A percentile compares a stretch with the other conserved stretches of the same genome.
Evolutionary conservation across 2,888 invertebrate genomes (phyloP).

Genomic region (Platycnemis pennipes): DNA sequence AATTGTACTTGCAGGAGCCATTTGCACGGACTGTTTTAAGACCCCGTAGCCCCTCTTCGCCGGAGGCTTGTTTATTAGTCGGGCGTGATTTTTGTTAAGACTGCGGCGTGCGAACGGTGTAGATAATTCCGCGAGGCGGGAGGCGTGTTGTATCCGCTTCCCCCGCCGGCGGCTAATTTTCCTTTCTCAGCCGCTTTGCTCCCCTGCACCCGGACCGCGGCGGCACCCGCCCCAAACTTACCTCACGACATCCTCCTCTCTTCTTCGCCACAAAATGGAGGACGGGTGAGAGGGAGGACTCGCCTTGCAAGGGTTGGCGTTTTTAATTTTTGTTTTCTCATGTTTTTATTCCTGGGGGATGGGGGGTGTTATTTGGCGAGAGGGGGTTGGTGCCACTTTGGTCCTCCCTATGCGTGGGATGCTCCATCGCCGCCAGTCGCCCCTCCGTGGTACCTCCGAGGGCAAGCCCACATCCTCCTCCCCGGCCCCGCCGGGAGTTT

Average conservation of each 20-base stretch:
- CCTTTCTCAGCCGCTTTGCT: background rate
- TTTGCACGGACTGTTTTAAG: constrained; percentile 64
- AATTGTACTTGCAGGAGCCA: constrained; percentile 66
- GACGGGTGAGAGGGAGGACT: no score
- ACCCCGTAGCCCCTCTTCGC: constrained; percentile 49
- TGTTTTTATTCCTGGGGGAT: no score
- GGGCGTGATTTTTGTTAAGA: constrained; percentile 63
- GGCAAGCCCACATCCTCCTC: background rate
- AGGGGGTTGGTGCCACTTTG: background rate
- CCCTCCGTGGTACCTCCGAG: background rate
- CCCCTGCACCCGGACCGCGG: background rate
- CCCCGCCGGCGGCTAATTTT: constrained; percentile 13
- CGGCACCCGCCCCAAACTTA: background rate
- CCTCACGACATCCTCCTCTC: constrained; percentile 4
- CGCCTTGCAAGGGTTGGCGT: no score
- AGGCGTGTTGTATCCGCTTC: background rate
- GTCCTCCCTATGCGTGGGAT: background rate
- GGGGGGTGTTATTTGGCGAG: no score
- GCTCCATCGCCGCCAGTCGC: background rate
- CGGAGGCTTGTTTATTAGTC: constrained; percentile 50
- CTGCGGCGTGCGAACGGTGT: constrained; percentile 46
- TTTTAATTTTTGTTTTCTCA: no score
- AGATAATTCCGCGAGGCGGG: constrained; percentile 41
- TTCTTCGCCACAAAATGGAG: background rate
- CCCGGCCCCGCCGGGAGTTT: background rate